Percentiles rank a stretch among this genome's conserved stretches.
These are phyloP conservation scores for Pollachius pollachius DNA, from an alignment of 2,113 vertebrate genomes.

Conservation along the genomic window DNA sequence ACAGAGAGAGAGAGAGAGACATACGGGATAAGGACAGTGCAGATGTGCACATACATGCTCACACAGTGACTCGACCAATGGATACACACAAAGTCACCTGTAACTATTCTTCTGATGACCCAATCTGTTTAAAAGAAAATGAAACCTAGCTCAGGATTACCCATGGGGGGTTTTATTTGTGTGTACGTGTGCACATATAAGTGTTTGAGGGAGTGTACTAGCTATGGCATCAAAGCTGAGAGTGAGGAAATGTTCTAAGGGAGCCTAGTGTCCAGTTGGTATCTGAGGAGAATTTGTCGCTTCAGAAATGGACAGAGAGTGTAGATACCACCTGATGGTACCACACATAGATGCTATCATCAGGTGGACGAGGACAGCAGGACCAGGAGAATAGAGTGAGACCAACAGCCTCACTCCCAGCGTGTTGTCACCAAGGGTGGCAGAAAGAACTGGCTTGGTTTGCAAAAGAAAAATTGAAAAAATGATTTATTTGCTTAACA, in stretches of 20 bases:
- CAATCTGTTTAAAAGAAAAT: slow-evolving; percentile 58
- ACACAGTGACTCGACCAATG: slow-evolving; percentile 14
- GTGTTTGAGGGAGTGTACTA: slow-evolving; percentile 10
- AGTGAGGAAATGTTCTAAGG: slow-evolving; percentile 43
- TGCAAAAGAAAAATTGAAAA: too few species aligned
- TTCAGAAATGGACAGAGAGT: slow-evolving; percentile 32
- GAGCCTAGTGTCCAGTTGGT: slow-evolving; percentile 43
- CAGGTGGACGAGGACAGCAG: slow-evolving; percentile 32
- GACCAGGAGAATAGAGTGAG: neutral
- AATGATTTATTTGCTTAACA: too few species aligned
- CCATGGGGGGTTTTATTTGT: neutral
- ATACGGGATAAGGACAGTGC: neutral
- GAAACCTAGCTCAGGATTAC: slow-evolving; percentile 31
- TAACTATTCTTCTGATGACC: slow-evolving; percentile 25
- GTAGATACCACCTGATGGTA: slow-evolving; percentile 17
- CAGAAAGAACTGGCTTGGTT: too few species aligned
- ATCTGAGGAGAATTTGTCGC: slow-evolving; percentile 30
- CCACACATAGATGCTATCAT: neutral
- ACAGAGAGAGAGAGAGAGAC: slow-evolving; percentile 7
- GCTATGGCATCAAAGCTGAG: slow-evolving; percentile 41
- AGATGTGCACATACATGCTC: neutral
- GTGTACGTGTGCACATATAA: neutral
- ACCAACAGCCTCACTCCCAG: too few species aligned
- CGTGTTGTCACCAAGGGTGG: too few species aligned
- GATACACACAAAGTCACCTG: slow-evolving; percentile 5